These are phyloP conservation scores for Otolemur garnettii DNA, from an alignment of 2,113 vertebrate species.

Conservation along the genomic window DNA sequence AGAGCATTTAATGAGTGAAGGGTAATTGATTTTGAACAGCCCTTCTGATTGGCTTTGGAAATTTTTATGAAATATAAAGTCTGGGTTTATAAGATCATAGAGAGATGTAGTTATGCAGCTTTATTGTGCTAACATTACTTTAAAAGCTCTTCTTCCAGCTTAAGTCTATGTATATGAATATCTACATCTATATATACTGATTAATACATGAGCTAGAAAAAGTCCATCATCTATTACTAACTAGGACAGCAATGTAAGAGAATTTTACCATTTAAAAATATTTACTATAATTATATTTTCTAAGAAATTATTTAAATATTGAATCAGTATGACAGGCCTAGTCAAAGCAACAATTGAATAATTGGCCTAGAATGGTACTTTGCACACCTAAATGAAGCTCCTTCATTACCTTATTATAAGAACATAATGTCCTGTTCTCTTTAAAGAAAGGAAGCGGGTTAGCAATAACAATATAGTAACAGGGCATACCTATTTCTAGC, in stretches of 20 bases:
- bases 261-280: constrained; percentile 61
- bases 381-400: neutral
- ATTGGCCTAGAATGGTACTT: constrained; percentile 56
- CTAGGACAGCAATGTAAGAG: neutral
- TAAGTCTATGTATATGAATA: neutral
- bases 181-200: neutral
- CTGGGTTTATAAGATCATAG: constrained; percentile 20
- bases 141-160: constrained; percentile 14
- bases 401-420: constrained; percentile 51
- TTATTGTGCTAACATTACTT: constrained; percentile 46
- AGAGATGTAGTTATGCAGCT: constrained; percentile 36
- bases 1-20: constrained; percentile 56
- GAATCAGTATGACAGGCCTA: constrained; percentile 54
- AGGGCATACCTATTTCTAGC: constrained; percentile 11
- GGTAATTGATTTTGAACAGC: constrained; percentile 32
- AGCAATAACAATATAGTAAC: neutral
- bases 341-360: constrained; percentile 59
- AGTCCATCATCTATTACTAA: neutral
- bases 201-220: constrained; percentile 47
- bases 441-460: constrained; percentile 59
- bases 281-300: constrained; percentile 55
- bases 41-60: constrained; percentile 43
- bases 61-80: constrained; percentile 53
- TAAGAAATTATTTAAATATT: constrained; percentile 66
- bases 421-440: constrained; percentile 24